Conservation (phyloP, 2,888 invertebrate species). For the Drosophila robusta region DNA sequence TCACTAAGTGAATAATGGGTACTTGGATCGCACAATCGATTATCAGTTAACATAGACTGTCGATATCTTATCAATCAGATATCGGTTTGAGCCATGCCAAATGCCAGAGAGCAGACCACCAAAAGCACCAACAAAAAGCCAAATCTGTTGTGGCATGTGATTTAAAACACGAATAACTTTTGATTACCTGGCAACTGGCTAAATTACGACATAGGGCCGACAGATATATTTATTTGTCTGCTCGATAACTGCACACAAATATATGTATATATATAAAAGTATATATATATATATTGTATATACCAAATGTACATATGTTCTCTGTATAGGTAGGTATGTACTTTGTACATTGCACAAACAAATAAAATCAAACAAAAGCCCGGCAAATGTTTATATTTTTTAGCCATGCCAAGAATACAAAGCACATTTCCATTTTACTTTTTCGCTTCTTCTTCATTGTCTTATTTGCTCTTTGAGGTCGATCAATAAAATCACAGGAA, state of each 20-base stretch:
- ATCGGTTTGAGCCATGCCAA: constrained; percentile 28
- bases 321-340: constrained; percentile 2
- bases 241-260: constrained; percentile 25
- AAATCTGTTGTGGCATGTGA: constrained; percentile 48
- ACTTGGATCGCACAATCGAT: constrained; percentile 6
- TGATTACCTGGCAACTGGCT: constrained; percentile 40
- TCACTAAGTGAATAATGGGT: constrained; percentile 14
- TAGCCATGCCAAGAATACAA: constrained; percentile 58
- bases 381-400: constrained; percentile 63
- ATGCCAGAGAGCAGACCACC: constrained; percentile 30
- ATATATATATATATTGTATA: constrained; percentile 1
- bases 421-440: constrained; percentile 48
- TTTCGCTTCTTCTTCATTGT: not conserved
- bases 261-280: constrained; percentile 9
- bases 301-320: constrained; percentile 24
- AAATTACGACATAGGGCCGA: constrained; percentile 50
- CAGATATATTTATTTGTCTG: constrained; percentile 59
- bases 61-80: constrained; percentile 68
- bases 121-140: not conserved
- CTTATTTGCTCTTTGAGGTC: constrained; percentile 32
- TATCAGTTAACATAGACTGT: constrained; percentile 49
- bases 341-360: constrained; percentile 53
- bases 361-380: constrained; percentile 61
- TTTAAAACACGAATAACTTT: constrained; percentile 41
- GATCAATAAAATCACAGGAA: constrained; percentile 74